A percentile compares a stretch with the other conserved stretches of the same genome.
Conservation (phyloP, 2,888 invertebrate genomes). For the Xanthorhoe spadicearia region DNA sequence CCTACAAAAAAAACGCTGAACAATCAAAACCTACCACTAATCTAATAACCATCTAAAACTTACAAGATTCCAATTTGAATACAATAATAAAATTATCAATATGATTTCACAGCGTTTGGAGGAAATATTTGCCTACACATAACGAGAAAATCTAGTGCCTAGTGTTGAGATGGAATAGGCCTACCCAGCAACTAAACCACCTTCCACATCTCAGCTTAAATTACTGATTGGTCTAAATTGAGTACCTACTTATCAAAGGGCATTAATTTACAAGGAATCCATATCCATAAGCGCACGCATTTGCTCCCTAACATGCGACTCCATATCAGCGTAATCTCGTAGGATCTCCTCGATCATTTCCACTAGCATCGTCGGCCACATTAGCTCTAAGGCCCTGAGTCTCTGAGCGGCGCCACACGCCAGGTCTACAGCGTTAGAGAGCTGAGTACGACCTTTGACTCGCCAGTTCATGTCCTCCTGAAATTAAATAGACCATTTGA, state of each 20-base stretch:
- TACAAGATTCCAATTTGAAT: background rate
- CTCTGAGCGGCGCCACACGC: constrained; percentile 92
- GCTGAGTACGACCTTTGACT: constrained; percentile 89
- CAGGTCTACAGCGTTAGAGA: constrained; percentile 88
- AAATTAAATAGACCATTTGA: constrained; percentile 40
- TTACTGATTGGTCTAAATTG: too few species aligned
- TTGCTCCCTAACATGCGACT: constrained; percentile 90
- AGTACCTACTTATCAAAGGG: background rate
- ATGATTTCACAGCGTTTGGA: too few species aligned
- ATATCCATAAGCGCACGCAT: constrained; percentile 83
- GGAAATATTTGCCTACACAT: too few species aligned
- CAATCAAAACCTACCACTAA: constrained; percentile 5
- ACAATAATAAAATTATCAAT: background rate
- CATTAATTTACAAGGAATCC: constrained; percentile 60
- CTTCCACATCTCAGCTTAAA: too few species aligned
- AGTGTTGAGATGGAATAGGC: too few species aligned
- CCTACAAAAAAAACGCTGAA: background rate
- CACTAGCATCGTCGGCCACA: constrained; percentile 91
- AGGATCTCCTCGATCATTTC: constrained; percentile 92
- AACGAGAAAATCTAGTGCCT: too few species aligned
- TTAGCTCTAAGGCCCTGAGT: constrained; percentile 88
- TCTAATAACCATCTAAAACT: constrained; percentile 12
- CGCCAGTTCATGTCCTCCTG: constrained; percentile 90
- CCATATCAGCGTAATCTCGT: constrained; percentile 92
- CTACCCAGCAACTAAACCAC: too few species aligned